phyloP scores from a whole-genome alignment of 1,140 invertebrate genomes.

The Listronotus oregonensis region DNA sequence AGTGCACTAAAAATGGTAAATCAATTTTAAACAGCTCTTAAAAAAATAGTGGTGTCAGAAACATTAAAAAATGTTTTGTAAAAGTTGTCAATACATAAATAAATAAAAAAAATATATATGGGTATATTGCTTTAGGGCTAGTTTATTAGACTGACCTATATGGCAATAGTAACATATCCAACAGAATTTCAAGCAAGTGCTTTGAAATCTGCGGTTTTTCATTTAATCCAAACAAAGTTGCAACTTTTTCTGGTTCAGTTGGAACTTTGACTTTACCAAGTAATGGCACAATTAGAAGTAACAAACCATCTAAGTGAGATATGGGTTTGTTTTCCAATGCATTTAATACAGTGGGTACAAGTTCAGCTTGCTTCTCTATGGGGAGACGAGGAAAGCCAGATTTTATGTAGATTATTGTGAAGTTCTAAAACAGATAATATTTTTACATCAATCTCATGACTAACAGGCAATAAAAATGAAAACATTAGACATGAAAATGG shows the following conservation, averaged over 20 bases:
- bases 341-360: slow-evolving; percentile 77
- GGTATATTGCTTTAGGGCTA: too few species aligned
- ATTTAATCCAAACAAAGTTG: slow-evolving; percentile 65
- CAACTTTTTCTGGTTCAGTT: slow-evolving; percentile 66
- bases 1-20: slow-evolving; percentile 39
- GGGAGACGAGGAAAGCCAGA: slow-evolving; percentile 85
- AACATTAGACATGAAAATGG: too few species aligned
- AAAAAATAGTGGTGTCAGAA: too few species aligned
- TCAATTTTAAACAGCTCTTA: too few species aligned
- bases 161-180: slow-evolving; percentile 83
- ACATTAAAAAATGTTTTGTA: too few species aligned
- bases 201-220: slow-evolving; percentile 70
- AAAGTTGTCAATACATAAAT: too few species aligned
- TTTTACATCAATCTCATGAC: too few species aligned
- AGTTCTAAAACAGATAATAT: slow-evolving; percentile 72
- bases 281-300: slow-evolving; percentile 80
- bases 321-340: slow-evolving; percentile 80
- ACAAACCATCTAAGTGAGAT: slow-evolving; percentile 84
- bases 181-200: slow-evolving; percentile 75
- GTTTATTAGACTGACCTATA: slow-evolving; percentile 69
- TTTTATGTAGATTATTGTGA: slow-evolving; percentile 92
- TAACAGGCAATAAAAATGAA: too few species aligned
- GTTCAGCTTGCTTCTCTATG: slow-evolving; percentile 73
- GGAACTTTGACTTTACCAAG: slow-evolving; percentile 74
- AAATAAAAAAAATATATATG: too few species aligned